Base-by-base conservation (phyloP, 1,140 invertebrate species). In the Drosophila leontia region DNA sequence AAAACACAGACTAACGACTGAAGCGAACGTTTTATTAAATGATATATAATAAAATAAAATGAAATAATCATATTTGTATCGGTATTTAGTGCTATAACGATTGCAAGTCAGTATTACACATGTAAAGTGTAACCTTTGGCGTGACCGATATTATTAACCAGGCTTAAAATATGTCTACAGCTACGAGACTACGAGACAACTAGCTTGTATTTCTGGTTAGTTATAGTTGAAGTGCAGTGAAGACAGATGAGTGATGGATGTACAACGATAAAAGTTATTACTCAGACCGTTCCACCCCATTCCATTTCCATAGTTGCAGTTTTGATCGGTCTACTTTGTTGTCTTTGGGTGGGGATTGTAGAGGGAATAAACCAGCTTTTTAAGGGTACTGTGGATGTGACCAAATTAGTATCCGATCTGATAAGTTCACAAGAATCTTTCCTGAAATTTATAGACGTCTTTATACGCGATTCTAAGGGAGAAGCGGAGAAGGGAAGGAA, bases 81-180 rank as follows among this genome's bases (percentile, higher is more conserved):
- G 2, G 48, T 50, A 32, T 32, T 6, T n/a, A 29, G 23, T 0
- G 26, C 5, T 51, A 3, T 3, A 32, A 8, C 1, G 1, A 1
- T 32, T 17, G 13, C 1, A 58, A 17, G 2, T 17, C 15, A 17
- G 11, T 32, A 17, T 7, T 44, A 13, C 17, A 17, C 34, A 50
- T 19, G 29, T 64, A 56, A 70, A 17, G 3, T 3, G 11, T 4
- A 65, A 37, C 34, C 11, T 26, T 55, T 12, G 9, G 65, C 68
- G 51, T 70, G 50, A 48, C 65, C 17, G 11, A 70, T 47, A 32
- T 11, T 19, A 70, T 70, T 70, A 70, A 5, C 4, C 32, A 8
- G 34, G 41, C 34, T 57, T 70, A 26, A 9, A 56, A 26, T 23
- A 17, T 32, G 45, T 17, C 23, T 59, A 23, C 23, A 23, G 23